Conservation (phyloP, 2,888 invertebrate genomes). For the Cenopis cana region DNA sequence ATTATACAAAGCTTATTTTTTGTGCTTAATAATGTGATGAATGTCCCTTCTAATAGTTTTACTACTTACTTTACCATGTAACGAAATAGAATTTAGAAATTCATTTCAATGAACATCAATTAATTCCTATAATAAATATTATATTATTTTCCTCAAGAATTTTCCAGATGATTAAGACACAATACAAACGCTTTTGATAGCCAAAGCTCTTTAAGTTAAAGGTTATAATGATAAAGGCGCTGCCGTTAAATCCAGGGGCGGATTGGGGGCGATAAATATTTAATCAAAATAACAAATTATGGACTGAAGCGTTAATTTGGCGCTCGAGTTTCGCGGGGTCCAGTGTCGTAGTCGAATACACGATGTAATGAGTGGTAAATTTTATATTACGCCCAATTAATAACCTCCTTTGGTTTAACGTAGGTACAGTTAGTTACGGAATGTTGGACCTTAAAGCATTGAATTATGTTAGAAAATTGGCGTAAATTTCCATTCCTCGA, state of each 20-base stretch:
- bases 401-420: neutral
- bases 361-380: slow-evolving; percentile 6
- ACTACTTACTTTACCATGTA: too few relatives aligned
- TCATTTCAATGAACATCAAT: too few relatives aligned
- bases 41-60: too few relatives aligned
- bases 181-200: slow-evolving; percentile 22
- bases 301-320: slow-evolving; percentile 15
- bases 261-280: slow-evolving; percentile 4
- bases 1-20: too few relatives aligned
- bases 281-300: slow-evolving; percentile 23
- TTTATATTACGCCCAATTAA: neutral
- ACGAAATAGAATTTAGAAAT: too few relatives aligned
- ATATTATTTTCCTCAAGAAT: neutral
- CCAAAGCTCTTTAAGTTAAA: slow-evolving; percentile 7
- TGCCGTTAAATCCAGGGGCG: slow-evolving; percentile 1
- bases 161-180: slow-evolving; percentile 1
- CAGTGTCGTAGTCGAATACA: neutral
- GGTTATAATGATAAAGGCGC: neutral
- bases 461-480: too few relatives aligned
- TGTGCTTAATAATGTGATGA: too few relatives aligned
- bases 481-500: too few relatives aligned
- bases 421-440: neutral
- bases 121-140: neutral
- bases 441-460: too few relatives aligned
- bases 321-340: slow-evolving; percentile 5